Evolutionary conservation across 2,888 invertebrate species (phyloP).

Genomic region (Apamea monoglypha): DNA sequence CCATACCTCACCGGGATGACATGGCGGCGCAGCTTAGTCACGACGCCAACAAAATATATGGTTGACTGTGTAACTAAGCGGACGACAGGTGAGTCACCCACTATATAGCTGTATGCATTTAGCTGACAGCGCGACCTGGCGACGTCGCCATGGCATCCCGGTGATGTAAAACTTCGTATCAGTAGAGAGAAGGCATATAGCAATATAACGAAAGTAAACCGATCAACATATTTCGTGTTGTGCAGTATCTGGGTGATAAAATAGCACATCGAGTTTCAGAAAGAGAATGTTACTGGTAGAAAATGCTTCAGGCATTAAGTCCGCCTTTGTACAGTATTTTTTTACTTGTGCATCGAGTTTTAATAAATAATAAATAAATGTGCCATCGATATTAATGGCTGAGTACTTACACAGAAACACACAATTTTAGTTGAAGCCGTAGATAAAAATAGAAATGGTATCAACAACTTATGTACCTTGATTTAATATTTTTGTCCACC

Average conservation of each 20-base stretch:
- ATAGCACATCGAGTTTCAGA: background rate
- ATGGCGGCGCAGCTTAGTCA: background rate
- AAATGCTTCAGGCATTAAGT: no score
- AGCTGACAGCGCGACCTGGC: background rate
- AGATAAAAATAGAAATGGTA: background rate
- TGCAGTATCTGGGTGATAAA: background rate
- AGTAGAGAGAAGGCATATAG: background rate
- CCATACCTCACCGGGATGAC: background rate
- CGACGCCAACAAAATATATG: background rate
- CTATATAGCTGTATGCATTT: no score
- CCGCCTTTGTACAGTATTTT: no score
- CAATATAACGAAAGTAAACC: background rate
- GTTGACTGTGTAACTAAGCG: background rate
- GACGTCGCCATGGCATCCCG: background rate
- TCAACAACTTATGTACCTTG: conserved; percentile 83
- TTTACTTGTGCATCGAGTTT: no score
- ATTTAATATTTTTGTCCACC: conserved; percentile 94
- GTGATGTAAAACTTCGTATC: background rate
- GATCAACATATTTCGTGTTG: background rate
- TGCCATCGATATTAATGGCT: background rate
- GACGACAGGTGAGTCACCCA: background rate
- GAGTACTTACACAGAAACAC: background rate
- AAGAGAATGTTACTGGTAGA: background rate
- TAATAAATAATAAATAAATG: background rate
- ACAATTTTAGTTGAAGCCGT: background rate